phyloP scores from a whole-genome alignment of 2,888 invertebrate genomes.

The Drosophila meridionalis region DNA sequence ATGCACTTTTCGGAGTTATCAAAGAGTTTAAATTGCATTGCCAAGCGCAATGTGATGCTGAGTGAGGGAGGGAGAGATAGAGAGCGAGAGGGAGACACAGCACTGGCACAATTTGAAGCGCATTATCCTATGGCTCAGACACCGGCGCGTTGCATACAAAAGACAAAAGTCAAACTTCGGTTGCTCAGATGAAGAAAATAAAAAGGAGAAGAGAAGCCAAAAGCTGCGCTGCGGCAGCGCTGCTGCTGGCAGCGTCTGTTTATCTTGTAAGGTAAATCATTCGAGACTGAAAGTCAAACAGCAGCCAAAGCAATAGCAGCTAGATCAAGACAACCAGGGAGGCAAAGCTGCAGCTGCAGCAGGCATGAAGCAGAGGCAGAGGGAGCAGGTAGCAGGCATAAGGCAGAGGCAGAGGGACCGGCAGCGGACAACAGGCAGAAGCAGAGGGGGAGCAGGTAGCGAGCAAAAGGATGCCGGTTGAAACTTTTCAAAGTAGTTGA shows the following conservation, averaged over 20 bases:
- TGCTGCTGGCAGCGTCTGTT: constrained; percentile 56
- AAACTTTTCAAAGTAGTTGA: constrained; percentile 77
- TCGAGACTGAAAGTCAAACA: constrained; percentile 81
- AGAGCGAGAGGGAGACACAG: neutral
- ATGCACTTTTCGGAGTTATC: constrained; percentile 79
- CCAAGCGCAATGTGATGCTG: constrained; percentile 55
- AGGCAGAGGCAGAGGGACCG: neutral
- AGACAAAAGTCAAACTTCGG: constrained; percentile 79
- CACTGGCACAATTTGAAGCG: constrained; percentile 74
- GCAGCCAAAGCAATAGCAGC: constrained; percentile 31
- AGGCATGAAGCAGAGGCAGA: neutral
- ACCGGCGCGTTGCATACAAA: constrained; percentile 39
- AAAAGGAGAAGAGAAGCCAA: constrained; percentile 17
- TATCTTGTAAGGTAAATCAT: constrained; percentile 81
- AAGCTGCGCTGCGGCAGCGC: constrained; percentile 22
- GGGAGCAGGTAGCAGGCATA: neutral
- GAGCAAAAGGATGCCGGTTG: neutral
- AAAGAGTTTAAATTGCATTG: constrained; percentile 81
- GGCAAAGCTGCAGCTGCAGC: neutral
- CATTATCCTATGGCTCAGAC: constrained; percentile 63
- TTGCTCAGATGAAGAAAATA: constrained; percentile 55
- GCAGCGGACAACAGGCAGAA: neutral
- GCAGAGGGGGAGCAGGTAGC: neutral
- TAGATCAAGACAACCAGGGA: constrained; percentile 4
- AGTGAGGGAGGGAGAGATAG: neutral